Percentiles rank a stretch among this genome's conserved stretches.
These are phyloP conservation scores for Dysdera silvatica DNA, from an alignment of 1,140 invertebrate genomes.

Conservation along the genomic window DNA sequence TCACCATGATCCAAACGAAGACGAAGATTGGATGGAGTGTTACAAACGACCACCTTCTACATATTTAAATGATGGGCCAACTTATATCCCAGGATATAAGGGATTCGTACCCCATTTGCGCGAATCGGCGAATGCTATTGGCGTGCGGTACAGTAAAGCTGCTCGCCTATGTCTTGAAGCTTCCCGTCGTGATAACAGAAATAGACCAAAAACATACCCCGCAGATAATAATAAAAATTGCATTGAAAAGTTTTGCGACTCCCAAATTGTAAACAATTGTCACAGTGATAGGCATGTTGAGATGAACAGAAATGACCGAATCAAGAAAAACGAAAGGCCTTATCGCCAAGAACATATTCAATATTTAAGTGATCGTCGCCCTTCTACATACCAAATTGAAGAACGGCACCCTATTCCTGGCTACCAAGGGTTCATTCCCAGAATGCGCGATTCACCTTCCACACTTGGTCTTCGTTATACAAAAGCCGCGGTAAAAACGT, in stretches of 20 bases:
- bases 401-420: constrained; percentile 22
- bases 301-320: constrained; percentile 1
- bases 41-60: constrained; percentile 24
- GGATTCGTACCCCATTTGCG: constrained; percentile 15
- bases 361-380: constrained; percentile 11
- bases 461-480: constrained; percentile 26
- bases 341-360: constrained; percentile 10
- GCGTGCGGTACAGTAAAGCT: constrained; percentile 22
- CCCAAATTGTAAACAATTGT: background rate
- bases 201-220: background rate
- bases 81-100: constrained; percentile 21
- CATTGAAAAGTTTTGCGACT: background rate
- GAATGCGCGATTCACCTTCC: constrained; percentile 18
- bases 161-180: constrained; percentile 6
- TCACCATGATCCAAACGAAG: background rate
- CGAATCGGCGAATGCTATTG: constrained; percentile 13
- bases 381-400: constrained; percentile 24
- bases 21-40: constrained; percentile 18
- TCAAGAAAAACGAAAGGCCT: background rate
- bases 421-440: constrained; percentile 21
- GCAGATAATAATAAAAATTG: background rate
- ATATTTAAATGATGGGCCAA: constrained; percentile 4
- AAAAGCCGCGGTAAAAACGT: constrained; percentile 19
- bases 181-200: too few relatives aligned
- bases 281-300: background rate